These are phyloP conservation scores for Hydrolagus colliei DNA, from an alignment of 2,797 vertebrate species.

Conservation along the genomic window DNA sequence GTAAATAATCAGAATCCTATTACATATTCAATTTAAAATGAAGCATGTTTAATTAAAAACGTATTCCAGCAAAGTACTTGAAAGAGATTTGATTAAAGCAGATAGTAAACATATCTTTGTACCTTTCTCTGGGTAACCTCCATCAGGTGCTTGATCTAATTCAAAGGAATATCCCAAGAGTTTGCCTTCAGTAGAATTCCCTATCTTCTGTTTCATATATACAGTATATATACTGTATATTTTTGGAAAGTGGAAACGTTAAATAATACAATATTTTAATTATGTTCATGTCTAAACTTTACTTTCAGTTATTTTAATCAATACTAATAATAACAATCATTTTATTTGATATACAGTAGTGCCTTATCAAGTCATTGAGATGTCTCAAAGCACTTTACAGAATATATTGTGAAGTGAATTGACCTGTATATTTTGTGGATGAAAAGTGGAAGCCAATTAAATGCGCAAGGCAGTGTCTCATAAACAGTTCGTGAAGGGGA, in stretches of 20 bases:
- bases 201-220: not conserved
- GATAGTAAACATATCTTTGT: not conserved
- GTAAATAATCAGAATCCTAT: not conserved
- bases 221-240: too few species aligned
- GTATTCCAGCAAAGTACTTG: not conserved
- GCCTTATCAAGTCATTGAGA: too few species aligned
- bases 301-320: too few species aligned
- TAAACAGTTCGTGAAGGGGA: too few species aligned
- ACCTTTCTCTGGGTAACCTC: not conserved
- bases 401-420: too few species aligned
- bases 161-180: not conserved
- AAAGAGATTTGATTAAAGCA: not conserved
- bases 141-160: not conserved
- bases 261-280: slow-evolving; percentile 3
- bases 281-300: slow-evolving; percentile 21
- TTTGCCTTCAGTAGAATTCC: not conserved
- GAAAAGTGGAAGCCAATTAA: too few species aligned
- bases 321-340: too few species aligned
- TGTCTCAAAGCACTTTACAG: too few species aligned
- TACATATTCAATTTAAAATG: slow-evolving; percentile 12
- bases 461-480: too few species aligned
- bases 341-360: too few species aligned
- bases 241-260: too few species aligned
- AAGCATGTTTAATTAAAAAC: not conserved
- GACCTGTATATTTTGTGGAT: too few species aligned